A percentile compares a stretch with the other conserved stretches of the same genome.
Conservation (phyloP, 2,797 vertebrate genomes). For the Danio albolineatus region DNA sequence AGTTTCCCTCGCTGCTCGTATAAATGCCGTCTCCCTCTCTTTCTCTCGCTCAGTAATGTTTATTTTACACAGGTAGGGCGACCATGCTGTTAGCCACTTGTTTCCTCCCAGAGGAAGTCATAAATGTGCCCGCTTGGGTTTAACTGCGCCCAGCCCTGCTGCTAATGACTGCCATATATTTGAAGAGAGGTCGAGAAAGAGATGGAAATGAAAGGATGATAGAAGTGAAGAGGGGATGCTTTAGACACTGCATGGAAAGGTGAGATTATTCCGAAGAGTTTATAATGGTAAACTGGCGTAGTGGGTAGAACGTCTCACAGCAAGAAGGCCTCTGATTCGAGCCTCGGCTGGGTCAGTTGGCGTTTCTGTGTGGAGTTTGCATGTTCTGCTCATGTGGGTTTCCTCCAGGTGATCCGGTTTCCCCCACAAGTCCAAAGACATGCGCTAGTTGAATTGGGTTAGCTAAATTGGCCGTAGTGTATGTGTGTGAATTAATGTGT, state of each 20-base stretch:
- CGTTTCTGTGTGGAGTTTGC: no score
- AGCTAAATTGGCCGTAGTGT: no score
- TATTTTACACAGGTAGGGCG: slow-evolving; percentile 82
- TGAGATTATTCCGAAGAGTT: slow-evolving; percentile 9
- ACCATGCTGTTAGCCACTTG: slow-evolving; percentile 77
- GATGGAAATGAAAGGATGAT: background rate
- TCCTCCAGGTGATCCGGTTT: no score
- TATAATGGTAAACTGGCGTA: no score
- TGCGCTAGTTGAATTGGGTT: no score
- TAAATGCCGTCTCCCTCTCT: slow-evolving; percentile 41
- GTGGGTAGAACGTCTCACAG: no score
- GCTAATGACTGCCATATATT: slow-evolving; percentile 82
- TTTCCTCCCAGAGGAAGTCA: slow-evolving; percentile 93
- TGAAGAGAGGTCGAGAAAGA: slow-evolving; percentile 27
- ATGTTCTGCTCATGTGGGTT: no score
- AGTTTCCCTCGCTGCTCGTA: slow-evolving; percentile 44
- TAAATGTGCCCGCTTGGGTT: slow-evolving; percentile 85
- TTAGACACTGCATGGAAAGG: background rate
- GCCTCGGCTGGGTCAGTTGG: no score
- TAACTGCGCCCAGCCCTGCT: slow-evolving; percentile 76
- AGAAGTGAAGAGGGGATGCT: background rate
- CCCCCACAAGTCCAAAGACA: no score
- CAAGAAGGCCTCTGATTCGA: no score
- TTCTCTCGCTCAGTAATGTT: slow-evolving; percentile 70
- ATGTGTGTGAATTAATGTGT: no score